Evolutionary conservation across 2,797 vertebrate species (phyloP), one percentile per base, ranked within the genome.

Genomic region (Enteromius trimaculatus): DNA sequence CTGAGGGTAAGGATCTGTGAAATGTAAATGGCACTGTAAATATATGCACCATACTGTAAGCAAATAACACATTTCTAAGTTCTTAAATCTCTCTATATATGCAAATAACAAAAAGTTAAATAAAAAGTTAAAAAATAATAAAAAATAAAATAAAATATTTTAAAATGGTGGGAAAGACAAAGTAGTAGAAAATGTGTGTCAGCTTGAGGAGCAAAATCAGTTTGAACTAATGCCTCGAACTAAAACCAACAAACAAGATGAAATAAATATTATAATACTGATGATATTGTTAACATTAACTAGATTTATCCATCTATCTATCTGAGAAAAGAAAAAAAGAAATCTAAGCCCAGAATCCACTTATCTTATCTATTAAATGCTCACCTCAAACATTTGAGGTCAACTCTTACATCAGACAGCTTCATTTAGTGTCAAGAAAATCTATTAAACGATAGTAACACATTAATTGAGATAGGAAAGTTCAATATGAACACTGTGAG

Each of bases 401-500:
- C 34, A 60, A 29, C 39, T 62, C 53, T 85, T 76, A 78, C 55
- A 77, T 77, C 69, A 77, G 75, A 69, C 66, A 49, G 37, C 49
- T 49, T 77, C 42, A 82, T 88, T 72, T 74, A 74, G 14, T 65
- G 72, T 83, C 77, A 60, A 69, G 77, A 65, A 83, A 75, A 81
- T 60, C 44, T 62, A 69, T 85, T 84, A 82, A 87, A 88, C 87
- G 81, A 89, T 83, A 89, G 72, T 71, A 47, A 85, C 69, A 78
- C 16, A 51, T 10, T 49, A 81, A 66, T 51, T 49, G 64, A 90
- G 87, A 88, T 77, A 78, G 42, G 60, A 39, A 39, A 31, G 65
- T 31, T 39, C 29, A 83, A 62, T 23, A 62, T 64, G 60, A 81
- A 23, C 14, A 23, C 34, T 44, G 16, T 17, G 29, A 39, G 21